Percentiles rank a stretch among this genome's conserved stretches.
phyloP scores from a whole-genome alignment of 2,888 invertebrate genomes.

The Clostera curtula region DNA sequence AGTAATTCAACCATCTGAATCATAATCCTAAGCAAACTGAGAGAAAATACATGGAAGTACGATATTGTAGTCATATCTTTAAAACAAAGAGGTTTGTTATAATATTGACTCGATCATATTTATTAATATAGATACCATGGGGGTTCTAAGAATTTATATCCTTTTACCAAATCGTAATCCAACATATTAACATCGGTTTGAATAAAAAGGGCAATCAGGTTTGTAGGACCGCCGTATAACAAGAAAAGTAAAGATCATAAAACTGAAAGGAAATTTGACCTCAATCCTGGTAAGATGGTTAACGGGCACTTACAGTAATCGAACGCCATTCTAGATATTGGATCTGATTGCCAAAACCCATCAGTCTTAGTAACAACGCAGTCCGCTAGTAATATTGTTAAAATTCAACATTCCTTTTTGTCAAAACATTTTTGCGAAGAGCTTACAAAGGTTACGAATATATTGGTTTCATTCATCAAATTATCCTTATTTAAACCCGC shows the following conservation, averaged over 20 bases:
- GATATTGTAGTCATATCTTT: too few species aligned
- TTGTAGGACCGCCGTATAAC: slow-evolving; percentile 10
- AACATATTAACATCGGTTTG: slow-evolving; percentile 3
- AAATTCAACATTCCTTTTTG: slow-evolving; percentile 11
- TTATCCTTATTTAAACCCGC: too few species aligned
- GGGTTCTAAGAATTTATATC: too few species aligned
- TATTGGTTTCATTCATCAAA: too few species aligned
- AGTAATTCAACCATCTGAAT: too few species aligned
- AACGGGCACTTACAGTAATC: slow-evolving; percentile 37
- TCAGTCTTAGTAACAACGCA: slow-evolving; percentile 22
- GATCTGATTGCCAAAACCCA: slow-evolving; percentile 32
- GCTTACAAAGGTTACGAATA: too few species aligned
- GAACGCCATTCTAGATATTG: slow-evolving; percentile 35
- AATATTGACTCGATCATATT: too few species aligned
- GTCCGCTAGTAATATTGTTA: slow-evolving; percentile 6
- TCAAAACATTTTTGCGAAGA: too few species aligned
- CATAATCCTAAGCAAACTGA: too few species aligned
- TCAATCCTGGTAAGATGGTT: slow-evolving; percentile 19
- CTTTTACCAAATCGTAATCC: slow-evolving; percentile 3
- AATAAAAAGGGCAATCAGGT: slow-evolving; percentile 6
- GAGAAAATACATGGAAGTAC: too few species aligned
- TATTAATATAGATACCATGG: too few species aligned
- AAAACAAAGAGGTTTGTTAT: too few species aligned
- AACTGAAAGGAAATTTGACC: slow-evolving; percentile 18
- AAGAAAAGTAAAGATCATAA: slow-evolving; percentile 19